Base-by-base conservation (phyloP, 30 jellyfish, hydroid and myxozoan species). In the Kudoa iwatai region DNA sequence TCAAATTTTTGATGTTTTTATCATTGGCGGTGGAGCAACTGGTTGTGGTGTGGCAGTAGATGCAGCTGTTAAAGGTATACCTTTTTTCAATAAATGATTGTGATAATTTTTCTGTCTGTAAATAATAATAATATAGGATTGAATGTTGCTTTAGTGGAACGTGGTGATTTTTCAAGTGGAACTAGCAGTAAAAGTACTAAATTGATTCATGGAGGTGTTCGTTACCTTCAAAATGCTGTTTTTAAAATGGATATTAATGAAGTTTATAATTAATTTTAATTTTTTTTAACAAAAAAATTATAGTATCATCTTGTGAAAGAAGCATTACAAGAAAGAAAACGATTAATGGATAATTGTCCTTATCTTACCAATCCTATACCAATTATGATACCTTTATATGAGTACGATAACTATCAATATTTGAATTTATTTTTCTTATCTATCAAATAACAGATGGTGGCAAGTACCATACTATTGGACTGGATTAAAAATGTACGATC, bases 11-110 rank as follows among this genome's bases (percentile, higher is more conserved):
- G 93, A 74, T 74, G 82, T 74, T 16, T 59, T 74, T 30, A 83
- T 74, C 6, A 74, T 74, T 51, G 93, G 93, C 10, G 93, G 93
- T 25, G 93, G 93, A 1, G 93, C 93, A 11, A 74, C 93, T 0
- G 93, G 93, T 20, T 49, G 82, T 50, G 93, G 93, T 15, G 86
- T 64, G 21, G 93, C 93, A 1, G 54, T 60, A 17, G 93, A 60
- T 55, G 87, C 93, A 14, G 48, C 57, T 11, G 33, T 83, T 18
- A 55, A 86, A 43, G 93, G 93, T 60, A 23, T 13, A 46, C 4
- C 6, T 6, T 35, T 14, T 4, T n/a, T 17, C 7, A 7, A 7
- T 36, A 10, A 22, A 36, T 32, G 21, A 32, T 23, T 40, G 28
- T 2, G 23, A 1, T 43, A 23, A 12, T 19, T 43, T 3, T 1